These are phyloP conservation scores for Crotalus horridus DNA, from an alignment of 2,113 vertebrate genomes.

Conservation along the genomic window DNA sequence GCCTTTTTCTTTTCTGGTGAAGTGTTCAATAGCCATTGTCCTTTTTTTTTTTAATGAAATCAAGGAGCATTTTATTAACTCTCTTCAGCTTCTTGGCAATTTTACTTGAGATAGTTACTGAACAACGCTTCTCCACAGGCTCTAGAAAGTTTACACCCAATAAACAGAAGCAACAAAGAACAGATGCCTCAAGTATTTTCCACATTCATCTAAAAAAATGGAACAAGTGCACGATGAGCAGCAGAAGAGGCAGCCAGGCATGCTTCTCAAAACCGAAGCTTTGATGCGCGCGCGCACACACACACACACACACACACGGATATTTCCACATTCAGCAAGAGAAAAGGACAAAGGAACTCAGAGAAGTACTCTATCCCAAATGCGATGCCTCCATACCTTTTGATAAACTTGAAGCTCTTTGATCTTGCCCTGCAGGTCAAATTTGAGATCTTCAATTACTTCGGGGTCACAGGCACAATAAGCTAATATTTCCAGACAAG, in stretches of 20 bases:
- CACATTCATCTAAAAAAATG: background rate
- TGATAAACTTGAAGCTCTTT: slow-evolving; percentile 83
- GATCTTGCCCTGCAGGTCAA: slow-evolving; percentile 74
- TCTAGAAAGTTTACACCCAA: background rate
- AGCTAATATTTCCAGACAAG: slow-evolving; percentile 83
- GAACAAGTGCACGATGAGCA: background rate
- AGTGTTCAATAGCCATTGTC: background rate
- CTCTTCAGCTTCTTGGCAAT: background rate
- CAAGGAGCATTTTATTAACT: background rate
- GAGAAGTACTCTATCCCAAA: background rate
- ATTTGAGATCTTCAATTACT: slow-evolving; percentile 66
- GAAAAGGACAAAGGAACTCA: background rate
- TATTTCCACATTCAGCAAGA: background rate
- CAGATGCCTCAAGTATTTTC: background rate
- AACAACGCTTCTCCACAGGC: background rate
- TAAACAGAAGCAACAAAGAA: background rate
- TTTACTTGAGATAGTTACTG: background rate
- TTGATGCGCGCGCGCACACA: background rate
- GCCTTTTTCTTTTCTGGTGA: background rate
- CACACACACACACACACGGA: background rate
- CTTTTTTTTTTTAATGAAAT: background rate
- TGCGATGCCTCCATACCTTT: slow-evolving; percentile 70
- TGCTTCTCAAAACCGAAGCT: background rate
- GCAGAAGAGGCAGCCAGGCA: background rate
- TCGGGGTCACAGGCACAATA: slow-evolving; percentile 82